A percentile compares a stretch with the other conserved stretches of the same genome.
Evolutionary conservation across 1,140 invertebrate genomes (phyloP).

Genomic region (Neoseiulus cucumeris): DNA sequence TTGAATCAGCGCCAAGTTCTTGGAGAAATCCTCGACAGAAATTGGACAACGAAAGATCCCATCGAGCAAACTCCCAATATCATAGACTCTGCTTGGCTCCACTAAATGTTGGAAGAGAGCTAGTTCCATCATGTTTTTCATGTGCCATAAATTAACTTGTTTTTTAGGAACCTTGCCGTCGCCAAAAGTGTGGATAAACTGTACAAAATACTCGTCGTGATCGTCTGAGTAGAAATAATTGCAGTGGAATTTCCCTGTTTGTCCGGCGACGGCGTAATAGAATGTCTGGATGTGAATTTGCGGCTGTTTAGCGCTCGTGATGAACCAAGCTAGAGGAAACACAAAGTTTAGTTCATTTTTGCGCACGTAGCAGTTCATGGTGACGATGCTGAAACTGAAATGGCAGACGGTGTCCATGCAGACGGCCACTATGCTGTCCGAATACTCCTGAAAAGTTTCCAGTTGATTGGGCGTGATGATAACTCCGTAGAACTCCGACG

Average conservation of each 20-base stretch:
- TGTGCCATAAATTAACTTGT: slow-evolving; percentile 2
- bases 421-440: background rate
- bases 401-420: background rate
- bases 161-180: background rate
- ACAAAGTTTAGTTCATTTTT: background rate
- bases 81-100: background rate
- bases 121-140: background rate
- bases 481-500: background rate
- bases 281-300: slow-evolving; percentile 1
- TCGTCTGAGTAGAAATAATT: background rate
- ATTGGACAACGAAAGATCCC: background rate
- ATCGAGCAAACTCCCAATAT: background rate
- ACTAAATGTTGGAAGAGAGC: background rate
- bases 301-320: background rate
- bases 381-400: slow-evolving; percentile 7
- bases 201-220: slow-evolving; percentile 1
- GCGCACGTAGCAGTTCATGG: background rate
- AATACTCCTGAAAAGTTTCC: background rate
- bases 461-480: background rate
- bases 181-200: background rate
- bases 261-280: slow-evolving; percentile 1
- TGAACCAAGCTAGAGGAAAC: slow-evolving; percentile 1
- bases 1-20: background rate
- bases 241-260: background rate
- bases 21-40: background rate